Evolutionary conservation across 1,140 invertebrate genomes (phyloP), one percentile per base, ranked within the genome.

Genomic region (Mamestra configurata): DNA sequence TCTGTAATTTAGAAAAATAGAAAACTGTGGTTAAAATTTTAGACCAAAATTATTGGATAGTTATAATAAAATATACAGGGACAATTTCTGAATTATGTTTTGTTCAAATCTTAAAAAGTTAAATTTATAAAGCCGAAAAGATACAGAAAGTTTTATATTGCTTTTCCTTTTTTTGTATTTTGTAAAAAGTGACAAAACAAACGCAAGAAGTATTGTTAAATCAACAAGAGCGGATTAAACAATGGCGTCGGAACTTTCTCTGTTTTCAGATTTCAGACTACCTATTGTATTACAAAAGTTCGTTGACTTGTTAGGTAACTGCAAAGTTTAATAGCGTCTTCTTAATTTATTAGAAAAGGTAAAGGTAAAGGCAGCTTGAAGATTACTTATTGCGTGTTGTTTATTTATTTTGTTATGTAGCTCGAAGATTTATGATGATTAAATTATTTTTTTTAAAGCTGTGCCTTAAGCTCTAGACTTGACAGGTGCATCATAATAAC

Each of bases 161-260:
- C 7, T 27, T 13, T 27, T 15, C 22, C 4, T 27, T 15, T 15
- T 5, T 27, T 4, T 15, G 1, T 27, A 13, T 57, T 57, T 57
- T 27, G 1, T 10, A 31, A 27, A 57, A 57, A 27, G 11, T 15
- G 27, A 57, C 55, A 27, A 57, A 57, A 27, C 24, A 0, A 57
- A 13, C 27, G 24, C 24, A 27, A 20, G 15, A 27, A 20, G 15
- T 35, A 49, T 49, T 46, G 13, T 15, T 46, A 46, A 2, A 46
- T 13, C 43, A 46, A 46, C 43, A 46, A 13, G 2, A 24, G 20
- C 5, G 22, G n/a, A 78, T 70, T 64, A 43, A n/a, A 81, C 73
- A 81, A 77, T 64, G 66, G 68, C 51, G 75, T 77, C 61, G 51
- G 40, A 59, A 75, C 66, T 72, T 81, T 73, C 66, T 53, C 80